These are phyloP conservation scores for Hemithea aestivaria DNA, from an alignment of 2,888 invertebrate species.

Conservation along the genomic window DNA sequence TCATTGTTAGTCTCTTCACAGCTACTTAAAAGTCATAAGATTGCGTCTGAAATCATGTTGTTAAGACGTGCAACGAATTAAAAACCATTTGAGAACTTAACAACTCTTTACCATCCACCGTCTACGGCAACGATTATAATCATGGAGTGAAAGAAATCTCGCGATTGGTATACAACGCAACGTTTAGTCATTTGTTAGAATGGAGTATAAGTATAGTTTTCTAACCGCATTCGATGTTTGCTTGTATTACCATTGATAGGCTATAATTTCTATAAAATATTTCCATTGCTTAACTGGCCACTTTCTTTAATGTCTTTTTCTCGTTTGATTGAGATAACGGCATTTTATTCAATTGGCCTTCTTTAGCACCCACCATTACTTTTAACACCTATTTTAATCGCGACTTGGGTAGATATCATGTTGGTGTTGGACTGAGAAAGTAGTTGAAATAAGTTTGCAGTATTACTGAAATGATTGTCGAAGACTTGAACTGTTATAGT, in stretches of 20 bases:
- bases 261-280: constrained; percentile 30
- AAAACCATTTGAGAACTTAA: constrained; percentile 24
- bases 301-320: constrained; percentile 17
- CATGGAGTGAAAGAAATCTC: constrained; percentile 21
- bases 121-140: constrained; percentile 27
- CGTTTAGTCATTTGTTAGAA: constrained; percentile 35
- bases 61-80: constrained; percentile 33
- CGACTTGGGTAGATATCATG: no score
- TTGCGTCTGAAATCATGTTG: constrained; percentile 28
- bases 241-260: constrained; percentile 28
- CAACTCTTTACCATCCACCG: constrained; percentile 5
- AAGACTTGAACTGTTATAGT: no score
- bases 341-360: neutral
- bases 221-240: constrained; percentile 40
- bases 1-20: constrained; percentile 14
- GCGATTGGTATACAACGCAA: constrained; percentile 15
- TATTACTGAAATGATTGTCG: no score
- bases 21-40: constrained; percentile 9
- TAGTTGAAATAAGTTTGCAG: no score
- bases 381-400: no score
- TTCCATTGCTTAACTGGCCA: constrained; percentile 15
- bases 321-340: constrained; percentile 1
- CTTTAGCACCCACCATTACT: no score
- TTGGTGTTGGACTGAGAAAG: no score
- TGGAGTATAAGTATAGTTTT: constrained; percentile 40